Conservation (phyloP, 2,797 vertebrate genomes). For the Artibeus jamaicensis region DNA sequence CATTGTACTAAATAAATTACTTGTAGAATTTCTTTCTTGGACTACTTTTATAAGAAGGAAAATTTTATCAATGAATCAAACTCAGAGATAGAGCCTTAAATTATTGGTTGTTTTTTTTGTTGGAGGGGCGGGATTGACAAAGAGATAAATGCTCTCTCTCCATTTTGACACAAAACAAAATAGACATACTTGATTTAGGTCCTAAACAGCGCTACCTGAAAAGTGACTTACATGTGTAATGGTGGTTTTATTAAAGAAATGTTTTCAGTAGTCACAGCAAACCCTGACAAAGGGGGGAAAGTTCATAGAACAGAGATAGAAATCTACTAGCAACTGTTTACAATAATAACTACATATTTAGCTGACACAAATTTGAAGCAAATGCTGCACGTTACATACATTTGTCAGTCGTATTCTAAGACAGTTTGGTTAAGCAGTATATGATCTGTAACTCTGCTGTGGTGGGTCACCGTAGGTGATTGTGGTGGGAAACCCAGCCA, state of each 20-base stretch:
- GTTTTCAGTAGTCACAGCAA: not conserved
- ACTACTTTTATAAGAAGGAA: not conserved
- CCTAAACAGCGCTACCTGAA: not conserved
- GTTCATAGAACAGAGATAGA: not conserved
- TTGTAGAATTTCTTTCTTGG: not conserved
- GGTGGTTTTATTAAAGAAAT: not conserved
- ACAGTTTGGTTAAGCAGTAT: not conserved
- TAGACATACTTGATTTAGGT: not conserved
- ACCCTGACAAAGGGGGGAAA: not conserved
- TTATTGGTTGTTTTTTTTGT: not conserved
- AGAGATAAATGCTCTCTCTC: not conserved
- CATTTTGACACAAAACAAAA: not conserved
- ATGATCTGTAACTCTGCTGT: not conserved
- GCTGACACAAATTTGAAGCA: not conserved
- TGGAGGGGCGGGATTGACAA: not conserved
- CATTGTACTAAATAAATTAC: not conserved
- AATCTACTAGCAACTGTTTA: not conserved
- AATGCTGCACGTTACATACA: not conserved
- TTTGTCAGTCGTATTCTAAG: not conserved
- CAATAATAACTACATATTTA: not conserved
- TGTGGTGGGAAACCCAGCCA: constrained; percentile 97
- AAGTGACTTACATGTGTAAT: not conserved
- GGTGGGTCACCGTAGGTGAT: constrained; percentile 86
- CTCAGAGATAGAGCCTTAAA: not conserved
- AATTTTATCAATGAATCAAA: constrained; percentile 21